These are phyloP conservation scores for Myiotriccus ornatus DNA, from an alignment of 2,797 vertebrate species.

Conservation along the genomic window DNA sequence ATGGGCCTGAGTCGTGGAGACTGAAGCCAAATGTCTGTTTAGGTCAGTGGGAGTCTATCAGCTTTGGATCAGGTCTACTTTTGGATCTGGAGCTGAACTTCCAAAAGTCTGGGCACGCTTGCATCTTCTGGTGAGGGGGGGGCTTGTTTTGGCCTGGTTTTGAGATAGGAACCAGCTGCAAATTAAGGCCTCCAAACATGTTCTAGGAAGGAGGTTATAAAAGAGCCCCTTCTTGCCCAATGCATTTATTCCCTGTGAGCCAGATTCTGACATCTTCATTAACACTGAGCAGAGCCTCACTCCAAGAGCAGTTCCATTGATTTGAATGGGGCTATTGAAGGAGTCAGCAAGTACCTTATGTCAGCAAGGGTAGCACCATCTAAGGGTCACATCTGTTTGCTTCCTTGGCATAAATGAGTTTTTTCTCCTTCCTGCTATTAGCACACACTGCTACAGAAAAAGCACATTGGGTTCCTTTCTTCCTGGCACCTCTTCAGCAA, in stretches of 20 bases:
- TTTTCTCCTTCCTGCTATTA: constrained; percentile 14
- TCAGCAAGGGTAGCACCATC: constrained; percentile 33
- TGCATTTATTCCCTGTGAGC: not conserved
- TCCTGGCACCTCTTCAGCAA: constrained; percentile 6
- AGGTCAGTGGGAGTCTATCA: constrained; percentile 24
- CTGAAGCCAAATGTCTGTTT: not conserved
- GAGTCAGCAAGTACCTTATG: constrained; percentile 19
- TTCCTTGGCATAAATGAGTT: not conserved
- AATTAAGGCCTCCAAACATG: constrained; percentile 32
- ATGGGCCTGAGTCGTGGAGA: not conserved
- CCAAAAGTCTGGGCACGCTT: constrained; percentile 9
- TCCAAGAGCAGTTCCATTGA: not conserved
- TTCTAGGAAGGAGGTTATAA: constrained; percentile 59
- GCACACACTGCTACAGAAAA: not conserved
- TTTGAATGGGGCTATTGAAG: constrained; percentile 33
- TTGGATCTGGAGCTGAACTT: constrained; percentile 22
- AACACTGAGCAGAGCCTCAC: constrained; percentile 18
- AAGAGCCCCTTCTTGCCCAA: constrained; percentile 59
- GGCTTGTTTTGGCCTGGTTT: constrained; percentile 34
- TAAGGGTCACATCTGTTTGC: constrained; percentile 26
- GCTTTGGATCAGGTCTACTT: not conserved
- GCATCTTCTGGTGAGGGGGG: constrained; percentile 13
- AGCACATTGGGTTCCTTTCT: not conserved
- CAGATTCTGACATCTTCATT: constrained; percentile 44
- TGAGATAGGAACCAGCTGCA: constrained; percentile 63